A percentile compares a stretch with the other conserved stretches of the same genome.
These are phyloP conservation scores for Chymomyza amoena DNA, from an alignment of 2,888 invertebrate species.

Conservation along the genomic window DNA sequence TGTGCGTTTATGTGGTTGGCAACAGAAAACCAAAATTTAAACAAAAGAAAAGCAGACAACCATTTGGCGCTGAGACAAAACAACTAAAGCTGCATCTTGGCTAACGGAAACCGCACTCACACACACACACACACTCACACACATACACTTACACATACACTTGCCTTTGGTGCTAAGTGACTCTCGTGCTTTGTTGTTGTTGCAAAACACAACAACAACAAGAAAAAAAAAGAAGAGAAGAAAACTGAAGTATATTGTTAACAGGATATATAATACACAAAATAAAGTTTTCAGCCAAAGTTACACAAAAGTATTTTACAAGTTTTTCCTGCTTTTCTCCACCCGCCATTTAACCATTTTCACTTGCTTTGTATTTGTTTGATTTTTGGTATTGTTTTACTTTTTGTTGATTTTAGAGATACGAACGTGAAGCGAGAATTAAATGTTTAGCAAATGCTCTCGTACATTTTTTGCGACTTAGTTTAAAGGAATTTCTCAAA, in stretches of 20 bases:
- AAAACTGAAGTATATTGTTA: constrained; percentile 73
- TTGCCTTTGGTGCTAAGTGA: constrained; percentile 57
- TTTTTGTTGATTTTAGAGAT: constrained; percentile 53
- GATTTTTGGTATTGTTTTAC: constrained; percentile 71
- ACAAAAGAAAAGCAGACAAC: constrained; percentile 66
- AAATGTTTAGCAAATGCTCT: constrained; percentile 46
- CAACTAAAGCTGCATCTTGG: constrained; percentile 59
- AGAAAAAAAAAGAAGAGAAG: constrained; percentile 34
- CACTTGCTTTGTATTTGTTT: constrained; percentile 64
- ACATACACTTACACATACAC: constrained; percentile 20
- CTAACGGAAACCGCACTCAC: constrained; percentile 72
- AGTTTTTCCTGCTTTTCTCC: constrained; percentile 45
- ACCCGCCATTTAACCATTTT: constrained; percentile 17
- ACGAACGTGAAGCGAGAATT: constrained; percentile 12
- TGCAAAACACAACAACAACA: constrained; percentile 22
- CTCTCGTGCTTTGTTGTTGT: constrained; percentile 66
- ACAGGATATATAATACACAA: constrained; percentile 74
- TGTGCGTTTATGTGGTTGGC: constrained; percentile 65
- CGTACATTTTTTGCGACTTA: not conserved
- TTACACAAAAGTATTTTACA: constrained; percentile 74
- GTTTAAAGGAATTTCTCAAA: constrained; percentile 31
- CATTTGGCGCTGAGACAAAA: constrained; percentile 66
- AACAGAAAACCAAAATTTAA: constrained; percentile 73
- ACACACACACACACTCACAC: constrained; percentile 10
- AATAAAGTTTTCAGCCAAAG: constrained; percentile 73